phyloP scores from a whole-genome alignment of 2,888 invertebrate species.

The Allophyes oxyacanthae region DNA sequence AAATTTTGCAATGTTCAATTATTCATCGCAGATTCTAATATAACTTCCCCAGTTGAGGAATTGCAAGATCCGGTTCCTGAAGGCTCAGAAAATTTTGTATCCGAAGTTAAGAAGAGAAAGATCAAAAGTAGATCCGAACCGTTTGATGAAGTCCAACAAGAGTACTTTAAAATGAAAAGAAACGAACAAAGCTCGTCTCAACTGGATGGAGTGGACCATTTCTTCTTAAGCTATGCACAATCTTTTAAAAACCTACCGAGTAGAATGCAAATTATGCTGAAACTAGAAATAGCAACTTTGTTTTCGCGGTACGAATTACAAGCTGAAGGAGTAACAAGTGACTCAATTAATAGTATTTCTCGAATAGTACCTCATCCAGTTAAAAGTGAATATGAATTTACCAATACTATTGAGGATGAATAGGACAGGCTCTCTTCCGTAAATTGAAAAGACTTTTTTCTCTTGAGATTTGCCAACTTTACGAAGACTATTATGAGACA shows the following conservation, averaged over 20 bases:
- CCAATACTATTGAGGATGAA: constrained; percentile 23
- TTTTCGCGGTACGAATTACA: constrained; percentile 47
- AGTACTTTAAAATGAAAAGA: constrained; percentile 1
- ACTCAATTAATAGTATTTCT: constrained; percentile 21
- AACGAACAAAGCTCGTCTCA: background rate
- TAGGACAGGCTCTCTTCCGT: background rate
- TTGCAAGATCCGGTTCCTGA: constrained; percentile 20
- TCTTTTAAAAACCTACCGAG: constrained; percentile 47
- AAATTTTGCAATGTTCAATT: constrained; percentile 2
- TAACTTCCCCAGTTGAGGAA: constrained; percentile 6
- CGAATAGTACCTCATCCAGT: constrained; percentile 24
- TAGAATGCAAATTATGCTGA: constrained; percentile 52
- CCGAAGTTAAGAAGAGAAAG: constrained; percentile 9
- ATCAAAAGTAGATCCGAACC: constrained; percentile 1
- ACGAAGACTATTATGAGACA: too few relatives aligned
- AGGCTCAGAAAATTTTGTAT: background rate
- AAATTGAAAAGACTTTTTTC: too few relatives aligned
- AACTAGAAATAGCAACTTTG: constrained; percentile 52
- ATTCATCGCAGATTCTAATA: background rate
- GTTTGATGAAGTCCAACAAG: constrained; percentile 4
- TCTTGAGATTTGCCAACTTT: too few relatives aligned
- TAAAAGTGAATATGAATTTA: constrained; percentile 35
- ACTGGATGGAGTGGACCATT: constrained; percentile 37
- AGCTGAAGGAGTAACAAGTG: constrained; percentile 23
- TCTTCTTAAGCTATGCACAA: constrained; percentile 49